phyloP scores from a whole-genome alignment of 2,797 vertebrate species.

The Sarcophilus harrisii region DNA sequence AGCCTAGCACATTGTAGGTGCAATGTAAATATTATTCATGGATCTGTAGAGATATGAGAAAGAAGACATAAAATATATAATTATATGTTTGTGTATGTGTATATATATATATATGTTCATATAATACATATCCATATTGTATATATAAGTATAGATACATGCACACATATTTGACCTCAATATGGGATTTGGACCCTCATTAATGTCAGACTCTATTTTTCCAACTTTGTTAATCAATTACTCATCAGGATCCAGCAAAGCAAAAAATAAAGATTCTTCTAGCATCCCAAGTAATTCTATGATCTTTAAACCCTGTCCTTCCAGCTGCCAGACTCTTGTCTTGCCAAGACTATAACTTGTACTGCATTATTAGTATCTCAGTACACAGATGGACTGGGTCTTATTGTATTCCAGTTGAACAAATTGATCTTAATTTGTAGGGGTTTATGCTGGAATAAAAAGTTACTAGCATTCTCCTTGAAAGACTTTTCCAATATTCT shows the following conservation, averaged over 20 bases:
- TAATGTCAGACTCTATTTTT: conserved; percentile 87
- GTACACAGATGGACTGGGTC: background rate
- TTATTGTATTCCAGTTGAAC: background rate
- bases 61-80: background rate
- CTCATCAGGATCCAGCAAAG: conserved; percentile 80
- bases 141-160: no score
- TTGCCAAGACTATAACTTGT: background rate
- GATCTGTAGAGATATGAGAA: background rate
- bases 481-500: background rate
- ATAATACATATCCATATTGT: no score
- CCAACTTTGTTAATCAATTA: conserved; percentile 85
- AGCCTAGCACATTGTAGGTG: background rate
- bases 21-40: background rate
- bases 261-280: conserved; percentile 83
- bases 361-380: background rate
- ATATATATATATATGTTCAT: no score
- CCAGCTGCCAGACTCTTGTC: background rate
- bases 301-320: background rate
- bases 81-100: background rate
- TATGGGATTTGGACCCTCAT: conserved; percentile 85
- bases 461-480: background rate
- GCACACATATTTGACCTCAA: conserved; percentile 23
- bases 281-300: conserved; percentile 75
- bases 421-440: background rate
- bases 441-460: background rate